Base-by-base conservation (phyloP, 1,140 invertebrate species). In the Ptiloglossa arizonensis region DNA sequence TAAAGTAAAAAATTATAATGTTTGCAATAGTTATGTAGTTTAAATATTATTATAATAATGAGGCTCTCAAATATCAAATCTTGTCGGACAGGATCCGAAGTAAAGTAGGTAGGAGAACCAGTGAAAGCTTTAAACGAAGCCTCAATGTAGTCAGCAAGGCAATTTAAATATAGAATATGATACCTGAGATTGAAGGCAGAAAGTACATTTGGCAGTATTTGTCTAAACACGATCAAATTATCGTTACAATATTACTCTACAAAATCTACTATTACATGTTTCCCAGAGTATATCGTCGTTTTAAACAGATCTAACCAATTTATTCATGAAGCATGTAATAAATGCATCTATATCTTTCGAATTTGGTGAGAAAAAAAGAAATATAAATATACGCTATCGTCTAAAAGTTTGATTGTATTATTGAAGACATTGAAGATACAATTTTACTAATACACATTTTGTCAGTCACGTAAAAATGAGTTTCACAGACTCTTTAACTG, bases 261-360 rank as follows among this genome's bases (percentile, higher is more conserved):
- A 48, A 73, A 81, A 57, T n/a, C n/a, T n/a, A n/a, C n/a, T 84
- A 84, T 81, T 85, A 78, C 64, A 84, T 71, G 72, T 83, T 85
- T 85, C 2, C 60, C 82, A 85, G 82, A 81, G 78, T 84, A 84
- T 84, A 85, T 85, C 63, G 50, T 71, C 22, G 82, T 81, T 85
- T 83, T 54, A 52, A 69, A 85, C 63, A 85, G 15, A 73, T 80
- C 22, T 83, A 72, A 66, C 11, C 63, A 74, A 60, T 82, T 62
- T 66, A 71, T 54, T 32, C 48, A 22, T 63, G 44, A 13, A 24
- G 8, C 22, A 62, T 44, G 41, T 38, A 71, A 13, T 22, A 29
- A 35, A 32, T 59, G 32, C 22, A 57, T 44, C 17, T n/a, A 22
- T 5, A 52, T 57, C 5, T 8, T 73, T 52, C 2, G 50, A 75